phyloP scores from a whole-genome alignment of 2,797 vertebrate genomes.

The Sphaeramia orbicularis region DNA sequence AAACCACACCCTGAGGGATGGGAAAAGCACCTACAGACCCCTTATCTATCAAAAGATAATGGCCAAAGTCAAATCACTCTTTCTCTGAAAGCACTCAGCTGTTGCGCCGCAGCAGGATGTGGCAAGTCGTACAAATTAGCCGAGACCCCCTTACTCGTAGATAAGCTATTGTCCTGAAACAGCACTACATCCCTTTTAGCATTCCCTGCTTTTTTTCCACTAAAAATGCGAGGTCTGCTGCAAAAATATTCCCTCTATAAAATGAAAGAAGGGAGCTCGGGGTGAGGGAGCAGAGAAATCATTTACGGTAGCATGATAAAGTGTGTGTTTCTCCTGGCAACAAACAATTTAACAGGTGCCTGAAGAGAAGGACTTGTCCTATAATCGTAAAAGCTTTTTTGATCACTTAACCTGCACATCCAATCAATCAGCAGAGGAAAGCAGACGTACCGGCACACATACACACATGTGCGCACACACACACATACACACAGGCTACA shows the following conservation, averaged over 20 bases:
- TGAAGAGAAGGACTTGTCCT: slow-evolving; percentile 69
- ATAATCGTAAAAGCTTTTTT: slow-evolving; percentile 81
- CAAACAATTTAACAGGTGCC: slow-evolving; percentile 75
- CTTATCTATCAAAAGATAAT: slow-evolving; percentile 88
- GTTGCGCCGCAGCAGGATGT: slow-evolving; percentile 69
- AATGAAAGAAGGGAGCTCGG: slow-evolving; percentile 65
- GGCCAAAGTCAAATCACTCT: slow-evolving; percentile 84
- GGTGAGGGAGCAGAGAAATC: slow-evolving; percentile 71
- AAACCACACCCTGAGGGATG: slow-evolving; percentile 77
- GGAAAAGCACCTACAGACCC: slow-evolving; percentile 80
- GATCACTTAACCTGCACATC: slow-evolving; percentile 74
- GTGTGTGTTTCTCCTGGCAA: slow-evolving; percentile 66
- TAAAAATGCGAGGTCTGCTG: slow-evolving; percentile 54
- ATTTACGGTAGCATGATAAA: slow-evolving; percentile 71
- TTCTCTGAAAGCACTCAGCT: slow-evolving; percentile 82
- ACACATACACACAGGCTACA: slow-evolving; percentile 10
- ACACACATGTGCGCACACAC: neutral
- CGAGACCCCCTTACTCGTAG: slow-evolving; percentile 70
- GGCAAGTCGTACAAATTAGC: slow-evolving; percentile 86
- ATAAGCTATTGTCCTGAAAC: slow-evolving; percentile 78
- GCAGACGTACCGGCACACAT: slow-evolving; percentile 34
- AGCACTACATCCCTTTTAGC: slow-evolving; percentile 60
- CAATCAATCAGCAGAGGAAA: slow-evolving; percentile 73
- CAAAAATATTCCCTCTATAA: slow-evolving; percentile 67
- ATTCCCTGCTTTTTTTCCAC: slow-evolving; percentile 25